These are phyloP conservation scores for Phthorimaea operculella DNA, from an alignment of 1,140 invertebrate species.

Conservation along the genomic window DNA sequence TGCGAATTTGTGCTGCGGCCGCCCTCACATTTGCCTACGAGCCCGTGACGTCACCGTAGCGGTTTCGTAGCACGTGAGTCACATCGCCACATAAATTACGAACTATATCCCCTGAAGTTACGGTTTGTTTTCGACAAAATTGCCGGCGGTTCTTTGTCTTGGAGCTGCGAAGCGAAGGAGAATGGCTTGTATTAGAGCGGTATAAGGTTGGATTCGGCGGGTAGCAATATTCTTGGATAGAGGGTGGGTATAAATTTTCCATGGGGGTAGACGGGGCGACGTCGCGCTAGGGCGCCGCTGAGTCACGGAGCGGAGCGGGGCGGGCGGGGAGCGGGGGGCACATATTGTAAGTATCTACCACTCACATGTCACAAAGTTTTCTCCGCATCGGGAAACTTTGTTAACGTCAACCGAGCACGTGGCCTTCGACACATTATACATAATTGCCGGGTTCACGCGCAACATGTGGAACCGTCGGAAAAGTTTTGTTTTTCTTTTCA, in stretches of 20 bases:
- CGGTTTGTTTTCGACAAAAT: constrained; percentile 63
- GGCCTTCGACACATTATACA: constrained; percentile 53
- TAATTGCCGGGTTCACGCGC: constrained; percentile 48
- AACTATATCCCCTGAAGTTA: constrained; percentile 62
- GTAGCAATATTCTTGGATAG: constrained; percentile 54
- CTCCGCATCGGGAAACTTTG: constrained; percentile 65
- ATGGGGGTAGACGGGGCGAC: constrained; percentile 63
- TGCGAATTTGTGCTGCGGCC: not conserved
- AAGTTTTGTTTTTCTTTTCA: not conserved
- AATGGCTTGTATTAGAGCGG: constrained; percentile 35
- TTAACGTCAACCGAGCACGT: constrained; percentile 65
- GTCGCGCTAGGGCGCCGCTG: constrained; percentile 62
- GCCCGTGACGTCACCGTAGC: constrained; percentile 46
- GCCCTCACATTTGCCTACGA: constrained; percentile 23
- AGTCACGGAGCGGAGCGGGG: constrained; percentile 47
- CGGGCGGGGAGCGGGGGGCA: constrained; percentile 24
- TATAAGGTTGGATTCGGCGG: constrained; percentile 36
- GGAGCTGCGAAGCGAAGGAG: constrained; percentile 18
- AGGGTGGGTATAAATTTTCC: constrained; percentile 67
- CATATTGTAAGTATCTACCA: constrained; percentile 64
- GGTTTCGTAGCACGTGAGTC: constrained; percentile 55
- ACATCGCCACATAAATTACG: constrained; percentile 53
- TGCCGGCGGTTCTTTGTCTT: constrained; percentile 59
- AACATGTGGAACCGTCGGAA: constrained; percentile 14
- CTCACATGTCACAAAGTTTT: constrained; percentile 67